These are phyloP conservation scores for Plemyria rubiginata DNA, from an alignment of 2,888 invertebrate genomes.

Conservation along the genomic window DNA sequence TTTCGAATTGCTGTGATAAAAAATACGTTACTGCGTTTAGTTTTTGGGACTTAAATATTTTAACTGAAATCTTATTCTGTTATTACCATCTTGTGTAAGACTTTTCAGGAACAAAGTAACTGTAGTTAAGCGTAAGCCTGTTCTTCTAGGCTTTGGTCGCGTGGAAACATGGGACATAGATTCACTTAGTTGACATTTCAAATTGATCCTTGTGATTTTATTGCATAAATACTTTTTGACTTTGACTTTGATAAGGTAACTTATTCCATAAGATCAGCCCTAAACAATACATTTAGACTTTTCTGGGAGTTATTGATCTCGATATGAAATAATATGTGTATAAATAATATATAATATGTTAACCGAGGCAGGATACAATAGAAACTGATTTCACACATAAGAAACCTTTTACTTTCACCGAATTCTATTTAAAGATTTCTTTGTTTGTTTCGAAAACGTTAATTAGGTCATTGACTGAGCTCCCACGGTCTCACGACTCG, in stretches of 20 bases:
- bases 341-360: slow-evolving; percentile 4
- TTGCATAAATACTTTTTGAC: too few species aligned
- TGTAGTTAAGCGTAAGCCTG: too few species aligned
- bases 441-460: slow-evolving; percentile 29
- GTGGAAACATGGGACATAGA: too few species aligned
- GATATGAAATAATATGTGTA: neutral
- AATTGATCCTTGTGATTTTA: too few species aligned
- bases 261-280: neutral
- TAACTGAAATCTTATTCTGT: neutral
- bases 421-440: slow-evolving; percentile 30
- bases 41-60: neutral
- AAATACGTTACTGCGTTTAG: neutral
- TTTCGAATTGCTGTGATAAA: too few species aligned
- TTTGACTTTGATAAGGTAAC: too few species aligned
- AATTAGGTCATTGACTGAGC: slow-evolving; percentile 41
- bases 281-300: neutral
- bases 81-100: neutral
- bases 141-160: too few species aligned
- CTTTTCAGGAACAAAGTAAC: neutral
- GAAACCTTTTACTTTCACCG: slow-evolving; percentile 27
- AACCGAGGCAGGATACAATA: slow-evolving; percentile 18
- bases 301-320: neutral
- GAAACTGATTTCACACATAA: slow-evolving; percentile 18
- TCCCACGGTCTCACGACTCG: slow-evolving; percentile 34
- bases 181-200: too few species aligned